phyloP scores from a whole-genome alignment of 2,888 invertebrate genomes.

The Chymomyza caudatula region DNA sequence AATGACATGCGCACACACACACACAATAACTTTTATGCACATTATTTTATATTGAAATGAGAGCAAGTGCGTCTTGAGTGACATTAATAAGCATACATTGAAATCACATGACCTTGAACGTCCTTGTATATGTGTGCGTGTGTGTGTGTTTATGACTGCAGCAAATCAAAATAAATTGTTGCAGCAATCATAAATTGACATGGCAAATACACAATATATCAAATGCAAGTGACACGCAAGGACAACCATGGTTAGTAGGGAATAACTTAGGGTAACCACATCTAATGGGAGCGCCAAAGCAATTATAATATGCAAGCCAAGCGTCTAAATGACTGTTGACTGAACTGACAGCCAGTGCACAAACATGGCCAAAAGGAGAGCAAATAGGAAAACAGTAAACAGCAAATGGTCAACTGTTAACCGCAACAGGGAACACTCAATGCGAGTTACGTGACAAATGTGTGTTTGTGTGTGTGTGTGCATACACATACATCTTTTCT shows the following conservation, averaged over 20 bases:
- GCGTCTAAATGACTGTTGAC: background rate
- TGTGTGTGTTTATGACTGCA: background rate
- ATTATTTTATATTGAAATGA: background rate
- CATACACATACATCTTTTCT: too few relatives aligned
- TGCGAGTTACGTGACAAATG: slow-evolving; percentile 46
- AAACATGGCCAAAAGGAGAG: slow-evolving; percentile 43
- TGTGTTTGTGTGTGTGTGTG: background rate
- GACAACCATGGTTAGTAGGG: background rate
- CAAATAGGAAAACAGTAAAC: slow-evolving; percentile 23
- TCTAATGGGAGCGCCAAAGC: slow-evolving; percentile 21
- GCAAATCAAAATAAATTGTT: slow-evolving; percentile 6
- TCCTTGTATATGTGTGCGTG: background rate
- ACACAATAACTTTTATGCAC: background rate
- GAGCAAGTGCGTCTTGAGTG: slow-evolving; percentile 28
- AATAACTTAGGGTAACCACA: background rate
- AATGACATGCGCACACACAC: background rate
- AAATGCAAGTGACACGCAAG: slow-evolving; percentile 25
- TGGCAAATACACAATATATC: slow-evolving; percentile 29
- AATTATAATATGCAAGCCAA: slow-evolving; percentile 15
- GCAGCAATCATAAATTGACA: slow-evolving; percentile 4
- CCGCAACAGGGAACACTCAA: slow-evolving; percentile 21
- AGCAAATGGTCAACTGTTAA: slow-evolving; percentile 2
- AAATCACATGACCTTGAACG: background rate
- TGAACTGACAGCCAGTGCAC: slow-evolving; percentile 14
- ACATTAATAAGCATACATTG: slow-evolving; percentile 9